These are phyloP conservation scores for Champsocephalus esox DNA, from an alignment of 2,797 vertebrate genomes.

Conservation along the genomic window DNA sequence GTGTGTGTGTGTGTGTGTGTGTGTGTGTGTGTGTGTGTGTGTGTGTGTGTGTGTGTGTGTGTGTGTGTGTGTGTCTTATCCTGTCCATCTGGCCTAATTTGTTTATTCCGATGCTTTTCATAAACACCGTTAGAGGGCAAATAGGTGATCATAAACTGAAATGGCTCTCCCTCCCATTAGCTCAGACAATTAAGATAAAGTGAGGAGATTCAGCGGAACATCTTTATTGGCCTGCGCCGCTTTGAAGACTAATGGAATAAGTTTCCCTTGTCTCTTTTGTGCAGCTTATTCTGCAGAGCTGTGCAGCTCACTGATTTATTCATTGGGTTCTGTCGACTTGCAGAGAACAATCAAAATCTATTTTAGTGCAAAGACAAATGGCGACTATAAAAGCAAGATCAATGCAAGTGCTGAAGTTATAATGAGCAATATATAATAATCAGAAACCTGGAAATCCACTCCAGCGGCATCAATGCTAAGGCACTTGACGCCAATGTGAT, in stretches of 20 bases:
- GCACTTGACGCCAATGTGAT: constrained; percentile 23
- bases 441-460: constrained; percentile 29
- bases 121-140: constrained; percentile 76
- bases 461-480: constrained; percentile 15
- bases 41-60: not conserved
- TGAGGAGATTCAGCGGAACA: constrained; percentile 49
- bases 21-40: too few species aligned
- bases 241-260: constrained; percentile 46
- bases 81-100: constrained; percentile 60
- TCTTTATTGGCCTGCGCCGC: constrained; percentile 51
- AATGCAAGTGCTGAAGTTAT: constrained; percentile 14
- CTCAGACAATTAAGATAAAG: constrained; percentile 71
- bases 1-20: constrained; percentile 17
- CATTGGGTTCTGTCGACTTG: constrained; percentile 23
- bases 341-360: constrained; percentile 21
- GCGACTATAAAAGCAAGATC: constrained; percentile 26
- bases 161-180: constrained; percentile 63
- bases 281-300: constrained; percentile 37
- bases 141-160: constrained; percentile 70
- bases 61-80: constrained; percentile 51
- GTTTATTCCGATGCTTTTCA: constrained; percentile 67
- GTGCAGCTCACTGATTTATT: constrained; percentile 37
- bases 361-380: constrained; percentile 19
- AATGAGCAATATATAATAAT: constrained; percentile 40
- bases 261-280: constrained; percentile 35